Evolutionary conservation across 2,888 invertebrate species (phyloP).

Genomic region (Melikaiella ostensackeni): DNA sequence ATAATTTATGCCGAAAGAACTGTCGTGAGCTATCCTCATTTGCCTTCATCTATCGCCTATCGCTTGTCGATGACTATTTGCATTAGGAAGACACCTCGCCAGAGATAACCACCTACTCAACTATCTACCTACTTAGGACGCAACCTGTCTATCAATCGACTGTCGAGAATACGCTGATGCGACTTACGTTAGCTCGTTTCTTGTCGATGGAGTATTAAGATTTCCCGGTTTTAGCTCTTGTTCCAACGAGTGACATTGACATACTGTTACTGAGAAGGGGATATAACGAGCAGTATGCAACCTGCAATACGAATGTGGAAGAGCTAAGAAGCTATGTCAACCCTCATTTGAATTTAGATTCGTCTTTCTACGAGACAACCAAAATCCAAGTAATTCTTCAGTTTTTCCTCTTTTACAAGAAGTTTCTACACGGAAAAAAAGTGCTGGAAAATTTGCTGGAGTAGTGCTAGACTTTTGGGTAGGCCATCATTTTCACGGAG

Average conservation of each 20-base stretch:
- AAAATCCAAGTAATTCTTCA: background rate
- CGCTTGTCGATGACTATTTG: constrained; percentile 24
- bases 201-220: constrained; percentile 45
- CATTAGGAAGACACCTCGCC: constrained; percentile 20
- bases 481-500: too few species aligned
- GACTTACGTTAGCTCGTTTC: constrained; percentile 30
- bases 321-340: constrained; percentile 56
- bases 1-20: constrained; percentile 25
- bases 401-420: background rate
- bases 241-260: constrained; percentile 61
- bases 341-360: constrained; percentile 75
- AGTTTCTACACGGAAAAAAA: background rate
- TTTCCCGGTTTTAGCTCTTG: constrained; percentile 55
- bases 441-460: too few species aligned
- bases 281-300: constrained; percentile 47
- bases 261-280: constrained; percentile 58
- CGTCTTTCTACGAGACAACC: constrained; percentile 41
- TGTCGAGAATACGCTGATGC: constrained; percentile 28
- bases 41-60: constrained; percentile 24
- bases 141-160: constrained; percentile 6
- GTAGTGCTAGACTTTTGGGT: too few species aligned
- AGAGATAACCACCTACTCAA: constrained; percentile 5
- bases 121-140: background rate
- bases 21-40: constrained; percentile 25
- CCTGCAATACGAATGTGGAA: constrained; percentile 40